Evolutionary conservation across 2,888 invertebrate genomes (phyloP).

Genomic region (Drosophila vallismaia): DNA sequence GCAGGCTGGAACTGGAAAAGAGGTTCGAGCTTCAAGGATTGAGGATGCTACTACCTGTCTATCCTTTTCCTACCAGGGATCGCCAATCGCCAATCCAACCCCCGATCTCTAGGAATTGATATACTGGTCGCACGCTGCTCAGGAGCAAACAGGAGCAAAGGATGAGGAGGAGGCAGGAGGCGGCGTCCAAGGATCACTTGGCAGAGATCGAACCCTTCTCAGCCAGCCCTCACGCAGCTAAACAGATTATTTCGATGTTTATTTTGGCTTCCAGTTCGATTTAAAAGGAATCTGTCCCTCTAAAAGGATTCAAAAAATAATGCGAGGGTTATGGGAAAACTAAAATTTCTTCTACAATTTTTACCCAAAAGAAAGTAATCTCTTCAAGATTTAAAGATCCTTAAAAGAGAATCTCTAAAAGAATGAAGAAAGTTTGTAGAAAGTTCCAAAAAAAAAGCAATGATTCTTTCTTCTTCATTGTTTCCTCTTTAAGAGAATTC

Average conservation of each 20-base stretch:
- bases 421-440: too few relatives aligned
- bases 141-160: slow-evolving; percentile 7
- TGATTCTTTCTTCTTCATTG: too few relatives aligned
- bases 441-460: too few relatives aligned
- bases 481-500: too few relatives aligned
- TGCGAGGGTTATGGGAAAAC: too few relatives aligned
- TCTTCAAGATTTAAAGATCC: too few relatives aligned
- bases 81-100: slow-evolving; percentile 22
- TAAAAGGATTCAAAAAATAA: slow-evolving; percentile 2
- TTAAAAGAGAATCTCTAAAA: too few relatives aligned
- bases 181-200: neutral
- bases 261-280: neutral
- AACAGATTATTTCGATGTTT: slow-evolving; percentile 24
- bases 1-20: too few relatives aligned
- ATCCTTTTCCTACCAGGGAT: neutral
- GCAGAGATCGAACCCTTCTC: slow-evolving; percentile 21
- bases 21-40: neutral
- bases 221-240: slow-evolving; percentile 6
- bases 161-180: neutral
- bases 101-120: slow-evolving; percentile 44
- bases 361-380: too few relatives aligned
- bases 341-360: too few relatives aligned
- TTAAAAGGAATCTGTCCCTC: neutral
- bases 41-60: neutral
- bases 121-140: slow-evolving; percentile 48